Conservation (phyloP, 2,888 invertebrate genomes). For the Chymomyza caudatula region DNA sequence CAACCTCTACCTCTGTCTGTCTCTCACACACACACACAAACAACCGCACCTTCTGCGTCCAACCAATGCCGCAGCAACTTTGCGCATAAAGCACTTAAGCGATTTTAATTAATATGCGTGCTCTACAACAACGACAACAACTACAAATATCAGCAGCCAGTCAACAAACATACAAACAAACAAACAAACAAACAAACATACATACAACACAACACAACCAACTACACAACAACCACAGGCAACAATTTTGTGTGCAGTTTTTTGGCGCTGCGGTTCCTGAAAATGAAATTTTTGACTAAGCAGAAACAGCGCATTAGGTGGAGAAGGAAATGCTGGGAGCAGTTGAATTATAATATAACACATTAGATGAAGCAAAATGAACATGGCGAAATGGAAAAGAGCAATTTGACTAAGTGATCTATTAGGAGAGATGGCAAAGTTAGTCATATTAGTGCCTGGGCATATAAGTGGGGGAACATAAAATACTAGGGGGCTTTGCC, state of each 20-base stretch:
- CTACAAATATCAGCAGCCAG: not conserved
- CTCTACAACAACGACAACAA: constrained; percentile 23
- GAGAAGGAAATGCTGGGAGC: not conserved
- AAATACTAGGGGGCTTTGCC: too few species aligned
- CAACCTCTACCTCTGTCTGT: constrained; percentile 12
- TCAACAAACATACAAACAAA: not conserved
- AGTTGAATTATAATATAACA: not conserved
- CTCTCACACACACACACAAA: constrained; percentile 4
- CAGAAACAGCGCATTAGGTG: not conserved
- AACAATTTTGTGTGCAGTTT: constrained; percentile 55
- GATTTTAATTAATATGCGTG: constrained; percentile 63
- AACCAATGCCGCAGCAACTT: constrained; percentile 9
- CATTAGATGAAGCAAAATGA: too few species aligned
- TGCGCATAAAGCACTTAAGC: constrained; percentile 46
- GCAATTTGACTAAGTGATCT: not conserved
- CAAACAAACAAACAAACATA: not conserved
- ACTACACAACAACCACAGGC: constrained; percentile 20
- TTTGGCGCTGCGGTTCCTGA: constrained; percentile 10
- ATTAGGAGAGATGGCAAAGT: not conserved
- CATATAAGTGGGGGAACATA: too few species aligned
- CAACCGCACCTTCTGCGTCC: not conserved
- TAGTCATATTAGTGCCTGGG: too few species aligned
- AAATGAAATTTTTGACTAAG: not conserved
- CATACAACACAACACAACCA: not conserved
- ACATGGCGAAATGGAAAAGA: too few species aligned